Conservation (phyloP, 2,888 invertebrate species). For the Epinotia ramella region DNA sequence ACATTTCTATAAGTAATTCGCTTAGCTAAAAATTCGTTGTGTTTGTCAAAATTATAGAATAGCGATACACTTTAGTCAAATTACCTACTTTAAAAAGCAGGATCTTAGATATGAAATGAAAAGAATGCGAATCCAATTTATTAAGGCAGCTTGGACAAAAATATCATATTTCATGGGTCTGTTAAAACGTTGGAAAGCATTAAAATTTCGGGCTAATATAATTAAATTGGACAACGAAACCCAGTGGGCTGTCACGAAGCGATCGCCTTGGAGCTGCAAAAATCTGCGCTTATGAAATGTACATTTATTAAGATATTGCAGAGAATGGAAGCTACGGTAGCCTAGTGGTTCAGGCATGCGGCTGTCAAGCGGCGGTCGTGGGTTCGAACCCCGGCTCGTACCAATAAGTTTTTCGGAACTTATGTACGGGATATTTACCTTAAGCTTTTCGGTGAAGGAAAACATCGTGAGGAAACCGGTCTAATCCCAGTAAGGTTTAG, state of each 20-base stretch:
- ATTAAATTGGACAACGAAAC: conserved; percentile 72
- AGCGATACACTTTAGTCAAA: background rate
- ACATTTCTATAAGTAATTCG: no score
- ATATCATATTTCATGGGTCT: conserved; percentile 42
- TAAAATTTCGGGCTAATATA: conserved; percentile 66
- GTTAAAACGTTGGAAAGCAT: conserved; percentile 58
- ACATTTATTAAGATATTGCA: no score
- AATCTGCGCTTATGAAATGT: background rate
- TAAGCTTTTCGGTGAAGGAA: no score
- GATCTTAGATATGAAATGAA: conserved; percentile 4
- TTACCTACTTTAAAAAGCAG: background rate
- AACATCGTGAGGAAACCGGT: no score
- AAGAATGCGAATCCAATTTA: conserved; percentile 24
- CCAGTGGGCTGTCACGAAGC: conserved; percentile 62
- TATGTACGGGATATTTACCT: no score
- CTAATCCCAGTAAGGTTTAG: no score
- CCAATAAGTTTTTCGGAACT: no score
- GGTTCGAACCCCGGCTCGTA: no score
- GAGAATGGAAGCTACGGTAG: no score
- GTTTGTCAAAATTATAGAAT: background rate
- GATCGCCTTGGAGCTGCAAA: conserved; percentile 48
- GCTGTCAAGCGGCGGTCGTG: no score
- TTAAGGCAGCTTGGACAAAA: conserved; percentile 26
- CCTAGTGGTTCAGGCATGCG: no score
- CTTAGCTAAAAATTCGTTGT: background rate